phyloP scores from a whole-genome alignment of 2,797 vertebrate genomes.

The Lepidocolaptes lacrymiger region DNA sequence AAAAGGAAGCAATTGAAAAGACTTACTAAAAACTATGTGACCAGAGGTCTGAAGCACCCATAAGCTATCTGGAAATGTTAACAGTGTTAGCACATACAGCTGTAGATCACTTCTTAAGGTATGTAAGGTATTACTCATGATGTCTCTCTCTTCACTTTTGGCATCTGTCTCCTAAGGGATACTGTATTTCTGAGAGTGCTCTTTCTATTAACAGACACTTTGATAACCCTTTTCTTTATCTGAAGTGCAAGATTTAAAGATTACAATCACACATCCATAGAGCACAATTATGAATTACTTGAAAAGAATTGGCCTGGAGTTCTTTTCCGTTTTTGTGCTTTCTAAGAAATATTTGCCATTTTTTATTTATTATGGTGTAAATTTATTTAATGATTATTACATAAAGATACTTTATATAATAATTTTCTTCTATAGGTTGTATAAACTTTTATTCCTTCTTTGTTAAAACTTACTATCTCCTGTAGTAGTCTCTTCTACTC shows the following conservation, averaged over 20 bases:
- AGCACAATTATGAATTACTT: neutral
- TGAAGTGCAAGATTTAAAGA: neutral
- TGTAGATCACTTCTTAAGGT: neutral
- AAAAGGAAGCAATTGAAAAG: neutral
- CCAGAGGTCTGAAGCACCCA: neutral
- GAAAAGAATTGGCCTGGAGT: neutral
- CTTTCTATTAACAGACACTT: neutral
- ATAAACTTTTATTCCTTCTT: neutral
- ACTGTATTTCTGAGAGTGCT: neutral
- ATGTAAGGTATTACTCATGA: neutral
- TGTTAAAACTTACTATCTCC: neutral
- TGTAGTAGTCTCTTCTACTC: neutral
- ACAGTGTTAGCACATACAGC: neutral
- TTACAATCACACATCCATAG: neutral
- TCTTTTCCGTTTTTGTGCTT: neutral
- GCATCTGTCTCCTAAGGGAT: neutral
- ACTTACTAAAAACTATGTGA: neutral
- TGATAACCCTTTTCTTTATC: neutral
- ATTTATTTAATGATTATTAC: neutral
- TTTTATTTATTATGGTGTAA: neutral
- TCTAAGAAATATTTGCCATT: neutral
- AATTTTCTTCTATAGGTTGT: neutral
- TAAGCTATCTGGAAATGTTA: neutral
- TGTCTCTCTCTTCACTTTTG: neutral
- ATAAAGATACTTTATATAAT: neutral